Evolutionary conservation across 92 coral and sea anemone species (phyloP).

Genomic region (Pocillopora grandis): DNA sequence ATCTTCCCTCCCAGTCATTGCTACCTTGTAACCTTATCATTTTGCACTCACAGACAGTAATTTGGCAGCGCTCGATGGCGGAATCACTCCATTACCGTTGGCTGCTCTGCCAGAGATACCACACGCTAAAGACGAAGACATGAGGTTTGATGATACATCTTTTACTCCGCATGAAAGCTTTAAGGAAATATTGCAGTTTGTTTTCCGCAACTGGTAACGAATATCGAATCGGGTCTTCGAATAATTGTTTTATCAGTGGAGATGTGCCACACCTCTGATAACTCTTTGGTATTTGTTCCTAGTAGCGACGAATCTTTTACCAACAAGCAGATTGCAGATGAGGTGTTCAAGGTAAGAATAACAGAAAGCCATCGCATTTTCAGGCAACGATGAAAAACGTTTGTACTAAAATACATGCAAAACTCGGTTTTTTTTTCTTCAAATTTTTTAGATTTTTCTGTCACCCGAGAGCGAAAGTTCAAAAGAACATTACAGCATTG

Average conservation of each 20-base stretch:
- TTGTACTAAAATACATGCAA: not conserved
- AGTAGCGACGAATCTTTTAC: conserved; percentile 13
- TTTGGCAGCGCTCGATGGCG: conserved; percentile 34
- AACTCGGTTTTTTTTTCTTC: not conserved
- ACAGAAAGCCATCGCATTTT: not conserved
- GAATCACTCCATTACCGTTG: conserved; percentile 20
- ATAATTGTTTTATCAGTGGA: not conserved
- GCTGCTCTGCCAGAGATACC: not conserved
- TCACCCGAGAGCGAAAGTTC: not conserved
- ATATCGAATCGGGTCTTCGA: no score
- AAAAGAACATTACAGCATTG: conserved; percentile 9
- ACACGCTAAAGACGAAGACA: conserved; percentile 2
- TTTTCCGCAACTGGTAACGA: no score
- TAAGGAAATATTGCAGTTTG: not conserved
- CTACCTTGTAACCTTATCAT: no score
- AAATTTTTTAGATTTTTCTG: conserved; percentile 4
- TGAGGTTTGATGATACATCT: conserved; percentile 21
- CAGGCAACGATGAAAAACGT: not conserved
- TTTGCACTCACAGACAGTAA: conserved; percentile 5
- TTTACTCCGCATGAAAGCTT: not conserved
- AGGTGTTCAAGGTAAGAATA: conserved; percentile 12
- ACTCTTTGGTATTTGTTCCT: not conserved
- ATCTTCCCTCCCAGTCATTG: not conserved
- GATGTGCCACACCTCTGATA: not conserved
- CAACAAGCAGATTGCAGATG: conserved; percentile 10